Percentiles rank a stretch among this genome's conserved stretches.
Evolutionary conservation across 2,113 vertebrate genomes (phyloP).

Genomic region (Ctenodactylus gundi): DNA sequence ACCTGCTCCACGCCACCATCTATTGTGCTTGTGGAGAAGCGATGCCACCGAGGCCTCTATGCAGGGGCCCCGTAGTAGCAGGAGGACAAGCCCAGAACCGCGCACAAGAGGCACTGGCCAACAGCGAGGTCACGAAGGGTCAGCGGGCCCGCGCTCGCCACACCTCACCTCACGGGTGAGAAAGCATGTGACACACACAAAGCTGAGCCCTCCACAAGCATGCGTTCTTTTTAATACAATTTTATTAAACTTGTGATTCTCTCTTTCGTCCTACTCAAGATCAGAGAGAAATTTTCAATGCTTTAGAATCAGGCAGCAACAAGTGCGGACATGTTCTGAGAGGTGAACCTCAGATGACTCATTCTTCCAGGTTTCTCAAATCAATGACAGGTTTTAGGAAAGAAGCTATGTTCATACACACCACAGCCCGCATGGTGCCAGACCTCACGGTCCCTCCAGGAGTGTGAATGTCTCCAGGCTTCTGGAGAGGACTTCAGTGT

Average conservation of each 20-base stretch:
- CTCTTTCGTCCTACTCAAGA: conserved; percentile 22
- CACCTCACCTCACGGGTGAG: background rate
- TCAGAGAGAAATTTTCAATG: conserved; percentile 49
- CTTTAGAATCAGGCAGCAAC: conserved; percentile 48
- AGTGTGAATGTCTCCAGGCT: background rate
- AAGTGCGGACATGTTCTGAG: conserved; percentile 60
- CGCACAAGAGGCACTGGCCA: conserved; percentile 33
- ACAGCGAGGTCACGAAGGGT: conserved; percentile 42
- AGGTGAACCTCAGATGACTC: conserved; percentile 61
- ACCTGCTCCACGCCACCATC: background rate
- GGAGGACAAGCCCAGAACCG: background rate
- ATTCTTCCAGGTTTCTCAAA: conserved; percentile 65
- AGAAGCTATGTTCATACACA: conserved; percentile 46
- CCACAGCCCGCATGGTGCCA: background rate
- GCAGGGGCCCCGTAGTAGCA: background rate
- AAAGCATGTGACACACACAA: background rate
- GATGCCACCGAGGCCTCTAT: background rate
- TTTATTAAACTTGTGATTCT: background rate
- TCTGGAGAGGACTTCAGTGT: background rate
- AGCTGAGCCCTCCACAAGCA: background rate
- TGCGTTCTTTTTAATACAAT: background rate
- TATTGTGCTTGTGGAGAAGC: background rate
- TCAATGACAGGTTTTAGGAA: conserved; percentile 53
- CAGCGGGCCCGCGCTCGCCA: no score
- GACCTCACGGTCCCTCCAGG: background rate